A percentile compares a stretch with the other conserved stretches of the same genome.
Conservation (phyloP, 2,888 invertebrate genomes). For the Marronus borbonicus region DNA sequence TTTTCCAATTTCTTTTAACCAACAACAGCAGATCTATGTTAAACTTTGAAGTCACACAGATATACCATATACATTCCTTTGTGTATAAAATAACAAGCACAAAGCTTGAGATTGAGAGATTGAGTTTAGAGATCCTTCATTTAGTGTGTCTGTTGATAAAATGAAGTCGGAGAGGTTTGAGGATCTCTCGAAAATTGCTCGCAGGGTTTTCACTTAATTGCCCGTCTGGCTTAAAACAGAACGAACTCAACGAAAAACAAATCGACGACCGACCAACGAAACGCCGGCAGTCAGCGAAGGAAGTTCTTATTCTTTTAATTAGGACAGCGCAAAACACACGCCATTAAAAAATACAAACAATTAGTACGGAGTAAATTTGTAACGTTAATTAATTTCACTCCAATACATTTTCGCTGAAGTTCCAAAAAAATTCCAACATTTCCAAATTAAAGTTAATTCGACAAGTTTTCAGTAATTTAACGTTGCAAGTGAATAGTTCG, state of each 20-base stretch:
- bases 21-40: too few relatives aligned
- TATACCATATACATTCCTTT: too few relatives aligned
- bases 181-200: slow-evolving; percentile 28
- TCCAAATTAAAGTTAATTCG: slow-evolving; percentile 3
- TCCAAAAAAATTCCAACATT: not conserved
- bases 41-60: too few relatives aligned
- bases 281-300: slow-evolving; percentile 32
- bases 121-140: slow-evolving; percentile 24
- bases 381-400: slow-evolving; percentile 40
- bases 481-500: not conserved
- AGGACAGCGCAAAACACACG: slow-evolving; percentile 29
- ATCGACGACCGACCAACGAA: slow-evolving; percentile 9
- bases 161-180: slow-evolving; percentile 8
- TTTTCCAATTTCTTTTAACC: too few relatives aligned
- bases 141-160: slow-evolving; percentile 23
- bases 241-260: slow-evolving; percentile 31
- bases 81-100: too few relatives aligned
- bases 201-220: slow-evolving; percentile 39
- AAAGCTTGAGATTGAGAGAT: not conserved
- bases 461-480: not conserved
- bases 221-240: slow-evolving; percentile 31
- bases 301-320: slow-evolving; percentile 44
- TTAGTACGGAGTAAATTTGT: slow-evolving; percentile 35
- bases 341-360: slow-evolving; percentile 37
- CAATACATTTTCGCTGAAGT: slow-evolving; percentile 10